Conservation (phyloP, 2,797 vertebrate genomes). For the Cirrhinus mrigala region DNA sequence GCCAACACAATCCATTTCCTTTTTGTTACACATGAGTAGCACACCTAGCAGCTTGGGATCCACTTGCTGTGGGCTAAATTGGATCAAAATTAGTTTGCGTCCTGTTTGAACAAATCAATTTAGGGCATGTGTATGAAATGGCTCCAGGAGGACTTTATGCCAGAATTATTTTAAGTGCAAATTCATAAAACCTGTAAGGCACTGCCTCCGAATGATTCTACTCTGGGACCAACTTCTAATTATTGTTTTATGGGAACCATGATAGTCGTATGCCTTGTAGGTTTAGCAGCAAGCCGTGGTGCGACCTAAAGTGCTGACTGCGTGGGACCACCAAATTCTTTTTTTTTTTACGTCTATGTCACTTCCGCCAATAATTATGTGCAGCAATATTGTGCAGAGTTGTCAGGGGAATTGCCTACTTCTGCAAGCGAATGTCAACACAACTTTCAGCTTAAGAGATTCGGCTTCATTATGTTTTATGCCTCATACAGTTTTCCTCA, state of each 20-base stretch:
- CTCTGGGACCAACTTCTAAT: slow-evolving; percentile 16
- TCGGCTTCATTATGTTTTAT: slow-evolving; percentile 28
- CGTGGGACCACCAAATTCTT: slow-evolving; percentile 13
- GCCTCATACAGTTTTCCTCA: slow-evolving; percentile 33
- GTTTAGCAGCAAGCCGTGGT: neutral
- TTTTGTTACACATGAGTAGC: slow-evolving; percentile 65
- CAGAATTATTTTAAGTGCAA: slow-evolving; percentile 56
- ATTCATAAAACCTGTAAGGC: slow-evolving; percentile 57
- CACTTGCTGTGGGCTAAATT: slow-evolving; percentile 66
- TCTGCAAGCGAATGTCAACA: slow-evolving; percentile 22
- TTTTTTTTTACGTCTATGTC: slow-evolving; percentile 30
- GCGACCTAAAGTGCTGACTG: slow-evolving; percentile 26
- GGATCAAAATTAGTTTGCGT: slow-evolving; percentile 73
- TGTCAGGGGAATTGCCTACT: slow-evolving; percentile 29
- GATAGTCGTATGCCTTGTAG: neutral
- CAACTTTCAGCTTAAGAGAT: slow-evolving; percentile 13
- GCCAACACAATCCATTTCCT: slow-evolving; percentile 66
- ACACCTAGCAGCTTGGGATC: slow-evolving; percentile 62
- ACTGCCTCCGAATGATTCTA: slow-evolving; percentile 5
- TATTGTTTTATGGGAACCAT: slow-evolving; percentile 9
- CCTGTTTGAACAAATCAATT: slow-evolving; percentile 67
- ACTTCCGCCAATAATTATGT: slow-evolving; percentile 39
- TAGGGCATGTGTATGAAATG: slow-evolving; percentile 61
- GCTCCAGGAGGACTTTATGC: slow-evolving; percentile 34
- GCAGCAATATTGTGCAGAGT: slow-evolving; percentile 21